phyloP scores from a whole-genome alignment of 2,797 vertebrate species.

The Rhabdomys pumilio region DNA sequence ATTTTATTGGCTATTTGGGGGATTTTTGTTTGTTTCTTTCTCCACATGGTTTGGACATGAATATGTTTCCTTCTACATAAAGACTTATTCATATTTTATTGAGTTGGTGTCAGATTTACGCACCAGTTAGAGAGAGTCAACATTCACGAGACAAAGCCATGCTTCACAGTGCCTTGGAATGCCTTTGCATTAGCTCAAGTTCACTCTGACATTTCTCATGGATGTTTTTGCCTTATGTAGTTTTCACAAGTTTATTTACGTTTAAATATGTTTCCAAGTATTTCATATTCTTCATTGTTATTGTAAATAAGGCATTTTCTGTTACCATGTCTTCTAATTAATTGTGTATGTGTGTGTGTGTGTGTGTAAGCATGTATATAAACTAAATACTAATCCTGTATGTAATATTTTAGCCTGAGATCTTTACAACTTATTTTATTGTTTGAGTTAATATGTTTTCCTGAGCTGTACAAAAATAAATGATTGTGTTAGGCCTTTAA shows the following conservation, averaged over 20 bases:
- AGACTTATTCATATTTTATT: conserved; percentile 33
- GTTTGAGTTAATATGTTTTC: conserved; percentile 59
- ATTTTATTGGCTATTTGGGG: neutral
- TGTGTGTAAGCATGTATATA: neutral
- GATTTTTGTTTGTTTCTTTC: neutral
- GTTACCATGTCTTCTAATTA: neutral
- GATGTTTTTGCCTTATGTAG: neutral
- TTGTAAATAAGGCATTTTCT: conserved; percentile 17
- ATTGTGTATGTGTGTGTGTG: no score
- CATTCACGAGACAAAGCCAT: neutral
- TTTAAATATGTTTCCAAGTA: conserved; percentile 18
- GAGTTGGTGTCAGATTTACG: conserved; percentile 24
- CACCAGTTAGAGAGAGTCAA: neutral
- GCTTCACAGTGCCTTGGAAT: neutral
- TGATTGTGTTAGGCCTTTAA: conserved; percentile 41
- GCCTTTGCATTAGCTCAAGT: neutral
- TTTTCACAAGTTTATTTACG: neutral
- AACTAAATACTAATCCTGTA: neutral
- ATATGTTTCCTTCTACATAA: neutral
- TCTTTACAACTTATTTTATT: conserved; percentile 13
- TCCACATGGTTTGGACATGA: neutral
- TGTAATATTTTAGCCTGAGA: neutral
- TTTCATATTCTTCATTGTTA: neutral
- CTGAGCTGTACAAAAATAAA: conserved; percentile 45
- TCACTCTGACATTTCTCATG: neutral